A percentile compares a stretch with the other conserved stretches of the same genome.
phyloP scores from a whole-genome alignment of 1,140 invertebrate species.

The Lasioglossum baleicum region DNA sequence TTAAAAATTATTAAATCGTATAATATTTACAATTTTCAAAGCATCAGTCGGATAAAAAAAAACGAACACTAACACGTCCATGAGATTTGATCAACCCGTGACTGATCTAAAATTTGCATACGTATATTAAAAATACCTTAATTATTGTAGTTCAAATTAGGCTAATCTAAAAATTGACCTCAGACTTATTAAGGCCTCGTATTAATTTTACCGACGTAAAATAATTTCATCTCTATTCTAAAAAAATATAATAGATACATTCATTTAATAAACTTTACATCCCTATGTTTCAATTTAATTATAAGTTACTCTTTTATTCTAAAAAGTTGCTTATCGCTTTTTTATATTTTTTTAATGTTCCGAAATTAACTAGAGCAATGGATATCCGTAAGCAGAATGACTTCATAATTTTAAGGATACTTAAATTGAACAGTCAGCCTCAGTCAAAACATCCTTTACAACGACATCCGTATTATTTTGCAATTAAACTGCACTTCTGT shows the following conservation, averaged over 20 bases:
- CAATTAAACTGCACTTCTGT: not conserved
- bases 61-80: constrained; percentile 19
- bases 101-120: constrained; percentile 10
- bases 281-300: not conserved
- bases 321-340: not conserved
- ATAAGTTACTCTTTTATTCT: constrained; percentile 9
- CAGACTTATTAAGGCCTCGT: constrained; percentile 21
- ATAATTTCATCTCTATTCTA: constrained; percentile 26
- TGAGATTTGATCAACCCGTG: constrained; percentile 34
- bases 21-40: constrained; percentile 38
- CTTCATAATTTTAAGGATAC: constrained; percentile 14
- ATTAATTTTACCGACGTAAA: constrained; percentile 12
- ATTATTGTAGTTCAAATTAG: constrained; percentile 6
- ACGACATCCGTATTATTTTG: constrained; percentile 16
- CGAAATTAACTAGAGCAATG: constrained; percentile 19
- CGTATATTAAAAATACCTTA: constrained; percentile 23
- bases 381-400: constrained; percentile 3
- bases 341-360: constrained; percentile 5
- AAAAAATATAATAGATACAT: constrained; percentile 36
- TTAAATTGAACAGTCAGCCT: constrained; percentile 44
- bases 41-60: constrained; percentile 10
- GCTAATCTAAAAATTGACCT: constrained; percentile 35
- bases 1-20: constrained; percentile 32
- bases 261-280: constrained; percentile 14
- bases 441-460: constrained; percentile 41